Evolutionary conservation across 2,888 invertebrate genomes (phyloP), one percentile per base, ranked within the genome.

Genomic region (Caenorhabditis doughertyi): DNA sequence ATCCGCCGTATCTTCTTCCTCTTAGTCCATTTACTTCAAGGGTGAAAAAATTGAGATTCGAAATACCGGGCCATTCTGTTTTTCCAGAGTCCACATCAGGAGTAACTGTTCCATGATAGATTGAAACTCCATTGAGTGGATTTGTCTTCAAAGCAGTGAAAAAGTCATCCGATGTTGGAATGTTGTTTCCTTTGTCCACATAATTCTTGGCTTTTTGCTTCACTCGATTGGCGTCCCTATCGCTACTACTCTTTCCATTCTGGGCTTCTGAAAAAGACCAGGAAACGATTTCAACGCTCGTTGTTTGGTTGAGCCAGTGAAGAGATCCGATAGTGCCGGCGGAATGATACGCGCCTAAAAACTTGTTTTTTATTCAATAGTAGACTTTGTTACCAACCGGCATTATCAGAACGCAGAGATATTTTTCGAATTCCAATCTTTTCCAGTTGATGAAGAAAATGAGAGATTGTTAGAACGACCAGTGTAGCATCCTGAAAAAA

Each of bases 271-370:
- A n/a, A n/a, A n/a, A n/a, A n/a, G n/a, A n/a, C n/a, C n/a, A n/a
- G n/a, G n/a, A n/a, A n/a, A n/a, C n/a, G n/a, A n/a, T n/a, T n/a
- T n/a, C n/a, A n/a, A n/a, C n/a, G n/a, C n/a, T n/a, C n/a, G n/a
- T 35, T 21, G 3, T 62, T 72, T 72, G n/a, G 49, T 60, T 23
- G n/a, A 4, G 13, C 16, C 29, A 3, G 72, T 23, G 58, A 1
- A 72, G 2, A 0, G 72, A 27, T 13, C 8, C 5, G 9, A 72
- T 49, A 0, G 72, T 72, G 4, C 49, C 1, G 1, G 72, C 58
- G 25, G 51, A 49, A 49, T 72, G 72, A 16, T 72, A 72, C 1
- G 35, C 11, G 3, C 60, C 72, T 72, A 9, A 25, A 68, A 39
- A 3, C 35, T 21, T 21, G 3, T 5, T 8, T 16, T 3, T 21